Base-by-base conservation (phyloP, 2,888 invertebrate species). In the Gastrophysa polygoni region DNA sequence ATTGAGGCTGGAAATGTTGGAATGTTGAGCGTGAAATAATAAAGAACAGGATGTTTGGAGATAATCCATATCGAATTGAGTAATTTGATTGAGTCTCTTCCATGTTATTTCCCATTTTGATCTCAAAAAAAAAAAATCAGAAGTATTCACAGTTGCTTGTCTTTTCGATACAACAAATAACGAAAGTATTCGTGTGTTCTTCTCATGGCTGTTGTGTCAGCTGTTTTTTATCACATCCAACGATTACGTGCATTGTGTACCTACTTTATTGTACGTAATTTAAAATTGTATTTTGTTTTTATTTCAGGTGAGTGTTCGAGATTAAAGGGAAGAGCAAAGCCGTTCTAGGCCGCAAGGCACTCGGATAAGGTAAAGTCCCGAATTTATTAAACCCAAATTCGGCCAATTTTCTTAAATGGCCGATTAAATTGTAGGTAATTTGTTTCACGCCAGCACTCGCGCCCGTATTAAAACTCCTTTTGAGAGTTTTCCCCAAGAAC, bases 401-500 rank as follows among this genome's bases (percentile, higher is more conserved):
- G 76, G 75, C 79, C 80, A 80, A 81, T 80, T 81, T 81, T 78
- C 81, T 76, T 74, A 78, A 81, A 81, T 78, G 80, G 80, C 75
- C 79, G 79, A 80, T 81, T 77, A 77, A 80, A 80, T 76, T 78
- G 79, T 77, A 76, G 75, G 79, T 80, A 81, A 81, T 81, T 81
- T 81, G 80, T 81, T 81, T 80, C 79, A 73, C 77, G 74, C 75
- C 57, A 57, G 57, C 38, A 46, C 55, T 44, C 62, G 71, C 69
- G 72, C 73, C 77, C 78, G 75, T 80, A 80, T 79, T 79, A 80
- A 80, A 79, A 79, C 77, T 76, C 75, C 71, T 73, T 74, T 70
- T 74, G 71, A 75, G 73, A 11, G 38, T 70, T 76, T 77, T 74
- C 72, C 73, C 69, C 74, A 70, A 76, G 75, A 73, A 71, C 52